phyloP scores from a whole-genome alignment of 64 coral and sea anemone genomes.

The Platygyra sinensis region DNA sequence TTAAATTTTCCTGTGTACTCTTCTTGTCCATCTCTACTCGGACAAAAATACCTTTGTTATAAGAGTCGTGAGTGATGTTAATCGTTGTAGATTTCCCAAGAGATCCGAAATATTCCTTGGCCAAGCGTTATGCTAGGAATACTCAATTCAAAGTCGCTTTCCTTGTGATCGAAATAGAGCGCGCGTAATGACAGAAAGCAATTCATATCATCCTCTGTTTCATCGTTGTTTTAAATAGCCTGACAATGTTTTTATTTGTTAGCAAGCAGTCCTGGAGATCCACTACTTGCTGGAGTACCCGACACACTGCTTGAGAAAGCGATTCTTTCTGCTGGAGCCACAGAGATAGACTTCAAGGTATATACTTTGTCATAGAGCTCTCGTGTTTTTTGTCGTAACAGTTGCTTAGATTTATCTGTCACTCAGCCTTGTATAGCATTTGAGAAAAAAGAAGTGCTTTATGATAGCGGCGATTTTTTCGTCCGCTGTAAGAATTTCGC shows the following conservation, averaged over 20 bases:
- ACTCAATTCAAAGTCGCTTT: not conserved
- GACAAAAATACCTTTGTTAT: too few relatives aligned
- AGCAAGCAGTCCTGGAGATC: slow-evolving; percentile 76
- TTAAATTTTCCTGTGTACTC: too few relatives aligned
- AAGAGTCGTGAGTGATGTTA: too few relatives aligned
- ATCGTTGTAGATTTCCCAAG: too few relatives aligned
- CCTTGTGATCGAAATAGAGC: not conserved
- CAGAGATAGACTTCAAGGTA: slow-evolving; percentile 88
- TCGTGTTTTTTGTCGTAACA: not conserved
- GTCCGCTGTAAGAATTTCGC: not conserved
- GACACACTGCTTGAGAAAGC: slow-evolving; percentile 82
- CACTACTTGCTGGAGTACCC: slow-evolving; percentile 75
- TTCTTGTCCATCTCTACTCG: too few relatives aligned
- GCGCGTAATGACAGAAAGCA: not conserved
- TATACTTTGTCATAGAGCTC: not conserved
- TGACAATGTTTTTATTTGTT: slow-evolving; percentile 7
- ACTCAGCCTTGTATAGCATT: not conserved
- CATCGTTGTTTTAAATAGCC: not conserved
- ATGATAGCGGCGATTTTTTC: not conserved
- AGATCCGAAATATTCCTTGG: too few relatives aligned
- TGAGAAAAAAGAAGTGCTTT: not conserved
- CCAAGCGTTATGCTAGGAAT: too few relatives aligned
- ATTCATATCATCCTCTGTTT: not conserved
- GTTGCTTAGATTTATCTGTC: not conserved
- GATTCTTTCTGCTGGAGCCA: slow-evolving; percentile 56